phyloP scores from a whole-genome alignment of 2,888 invertebrate species.

The Lomographa bimaculata region DNA sequence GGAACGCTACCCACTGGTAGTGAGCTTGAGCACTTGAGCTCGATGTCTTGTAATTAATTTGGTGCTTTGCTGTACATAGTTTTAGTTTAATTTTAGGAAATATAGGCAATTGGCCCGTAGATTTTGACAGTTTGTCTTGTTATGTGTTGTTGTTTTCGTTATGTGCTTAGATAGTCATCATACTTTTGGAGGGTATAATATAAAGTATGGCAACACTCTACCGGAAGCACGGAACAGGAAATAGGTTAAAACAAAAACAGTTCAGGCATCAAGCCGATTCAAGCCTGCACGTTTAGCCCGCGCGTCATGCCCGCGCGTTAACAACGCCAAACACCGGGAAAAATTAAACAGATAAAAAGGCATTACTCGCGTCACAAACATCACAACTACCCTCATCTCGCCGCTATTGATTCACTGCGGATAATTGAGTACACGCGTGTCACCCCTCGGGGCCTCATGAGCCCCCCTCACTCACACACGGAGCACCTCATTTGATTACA shows the following conservation, averaged over 20 bases:
- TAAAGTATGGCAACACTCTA: too few relatives aligned
- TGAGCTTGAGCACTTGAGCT: too few relatives aligned
- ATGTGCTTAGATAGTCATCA: too few relatives aligned
- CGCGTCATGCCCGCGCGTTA: slow-evolving; percentile 10
- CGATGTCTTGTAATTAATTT: too few relatives aligned
- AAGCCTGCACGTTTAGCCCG: background rate
- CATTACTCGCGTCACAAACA: slow-evolving; percentile 66
- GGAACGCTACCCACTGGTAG: too few relatives aligned
- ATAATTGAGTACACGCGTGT: slow-evolving; percentile 83
- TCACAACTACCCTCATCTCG: slow-evolving; percentile 81
- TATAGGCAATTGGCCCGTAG: too few relatives aligned
- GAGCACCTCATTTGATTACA: slow-evolving; percentile 83
- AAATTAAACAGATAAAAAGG: slow-evolving; percentile 69
- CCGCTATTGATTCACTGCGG: slow-evolving; percentile 83
- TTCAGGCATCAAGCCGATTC: too few relatives aligned
- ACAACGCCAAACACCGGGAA: slow-evolving; percentile 35
- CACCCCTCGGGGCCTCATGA: slow-evolving; percentile 47
- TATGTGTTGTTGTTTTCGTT: too few relatives aligned
- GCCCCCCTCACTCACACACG: slow-evolving; percentile 54
- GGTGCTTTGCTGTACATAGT: too few relatives aligned
- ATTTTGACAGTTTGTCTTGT: too few relatives aligned
- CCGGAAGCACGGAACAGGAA: slow-evolving; percentile 21
- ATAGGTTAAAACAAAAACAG: slow-evolving; percentile 38
- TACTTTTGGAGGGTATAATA: too few relatives aligned
- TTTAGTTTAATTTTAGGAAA: too few relatives aligned